A percentile compares a stretch with the other conserved stretches of the same genome.
These are phyloP conservation scores for Merops nubicus DNA, from an alignment of 2,113 vertebrate genomes.

Conservation along the genomic window DNA sequence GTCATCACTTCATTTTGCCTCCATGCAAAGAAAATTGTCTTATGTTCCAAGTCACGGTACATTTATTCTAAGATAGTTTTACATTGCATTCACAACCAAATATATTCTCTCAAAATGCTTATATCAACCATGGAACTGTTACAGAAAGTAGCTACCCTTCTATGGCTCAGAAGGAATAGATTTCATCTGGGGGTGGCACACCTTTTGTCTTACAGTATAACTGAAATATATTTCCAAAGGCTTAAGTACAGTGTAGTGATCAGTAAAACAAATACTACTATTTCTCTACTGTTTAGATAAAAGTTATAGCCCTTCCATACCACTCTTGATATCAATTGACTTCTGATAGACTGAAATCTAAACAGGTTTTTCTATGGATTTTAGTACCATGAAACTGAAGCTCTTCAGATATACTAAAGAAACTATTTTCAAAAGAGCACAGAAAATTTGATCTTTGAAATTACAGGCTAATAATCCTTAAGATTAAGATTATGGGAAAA, in stretches of 20 bases:
- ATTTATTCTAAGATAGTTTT: constrained; percentile 75
- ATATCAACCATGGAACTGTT: constrained; percentile 26
- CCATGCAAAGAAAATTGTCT: constrained; percentile 76
- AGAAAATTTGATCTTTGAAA: background rate
- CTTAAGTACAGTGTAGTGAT: background rate
- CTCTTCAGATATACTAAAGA: background rate
- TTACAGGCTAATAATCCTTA: background rate
- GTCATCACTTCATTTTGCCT: constrained; percentile 72
- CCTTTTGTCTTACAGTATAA: background rate
- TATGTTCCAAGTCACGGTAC: constrained; percentile 69
- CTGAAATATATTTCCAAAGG: background rate
- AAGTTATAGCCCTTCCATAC: background rate
- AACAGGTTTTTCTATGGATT: background rate
- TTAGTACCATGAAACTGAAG: background rate
- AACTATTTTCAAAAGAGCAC: background rate
- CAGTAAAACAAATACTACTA: background rate
- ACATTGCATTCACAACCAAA: constrained; percentile 39
- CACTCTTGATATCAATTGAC: background rate
- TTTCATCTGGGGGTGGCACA: background rate
- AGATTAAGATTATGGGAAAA: background rate
- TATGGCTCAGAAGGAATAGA: background rate
- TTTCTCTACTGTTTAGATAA: background rate
- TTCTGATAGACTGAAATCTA: background rate
- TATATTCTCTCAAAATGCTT: constrained; percentile 75
- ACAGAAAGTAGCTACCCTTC: constrained; percentile 28